These are phyloP conservation scores for Agrochola lychnidis DNA, from an alignment of 2,888 invertebrate species.

Conservation along the genomic window DNA sequence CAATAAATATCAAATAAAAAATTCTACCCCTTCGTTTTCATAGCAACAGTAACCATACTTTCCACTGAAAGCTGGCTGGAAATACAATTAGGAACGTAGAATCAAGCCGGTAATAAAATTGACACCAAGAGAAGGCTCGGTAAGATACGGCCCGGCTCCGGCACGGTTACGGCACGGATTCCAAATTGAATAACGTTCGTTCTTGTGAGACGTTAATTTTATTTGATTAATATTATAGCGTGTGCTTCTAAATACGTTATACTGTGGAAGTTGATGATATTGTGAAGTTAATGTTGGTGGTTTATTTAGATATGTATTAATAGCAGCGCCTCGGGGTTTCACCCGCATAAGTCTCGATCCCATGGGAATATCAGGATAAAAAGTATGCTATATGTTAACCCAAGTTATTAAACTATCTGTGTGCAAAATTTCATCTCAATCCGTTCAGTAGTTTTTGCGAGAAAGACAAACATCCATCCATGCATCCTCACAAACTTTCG, in stretches of 20 bases:
- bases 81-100: slow-evolving; percentile 30
- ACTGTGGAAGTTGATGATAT: neutral
- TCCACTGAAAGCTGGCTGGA: neutral
- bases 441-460: too few relatives aligned
- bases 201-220: slow-evolving; percentile 23
- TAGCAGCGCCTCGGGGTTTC: too few relatives aligned
- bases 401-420: too few relatives aligned
- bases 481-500: too few relatives aligned
- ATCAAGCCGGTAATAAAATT: slow-evolving; percentile 44
- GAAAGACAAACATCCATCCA: too few relatives aligned
- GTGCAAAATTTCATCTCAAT: too few relatives aligned
- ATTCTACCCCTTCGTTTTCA: neutral
- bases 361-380: too few relatives aligned
- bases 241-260: neutral
- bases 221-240: slow-evolving; percentile 10
- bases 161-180: neutral
- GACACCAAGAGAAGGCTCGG: slow-evolving; percentile 9
- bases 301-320: neutral
- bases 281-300: neutral
- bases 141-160: slow-evolving; percentile 5
- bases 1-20: too few relatives aligned
- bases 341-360: too few relatives aligned
- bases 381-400: too few relatives aligned
- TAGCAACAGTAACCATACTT: slow-evolving; percentile 18
- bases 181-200: slow-evolving; percentile 50